phyloP scores from a whole-genome alignment of 2,113 vertebrate species.

The Halichoerus grypus region DNA sequence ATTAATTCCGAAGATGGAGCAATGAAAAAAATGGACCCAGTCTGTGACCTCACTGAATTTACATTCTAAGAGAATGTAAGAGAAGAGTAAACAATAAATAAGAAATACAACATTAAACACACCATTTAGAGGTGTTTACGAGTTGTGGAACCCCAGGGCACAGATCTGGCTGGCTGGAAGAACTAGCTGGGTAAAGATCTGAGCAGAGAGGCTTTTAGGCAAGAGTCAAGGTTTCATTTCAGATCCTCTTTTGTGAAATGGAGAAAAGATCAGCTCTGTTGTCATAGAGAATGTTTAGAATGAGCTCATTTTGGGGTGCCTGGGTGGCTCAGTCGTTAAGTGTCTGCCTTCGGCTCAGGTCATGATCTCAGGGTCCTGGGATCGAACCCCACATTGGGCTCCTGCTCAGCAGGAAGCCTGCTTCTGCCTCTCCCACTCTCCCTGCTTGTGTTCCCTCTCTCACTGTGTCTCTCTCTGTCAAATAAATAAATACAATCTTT shows the following conservation, averaged over 20 bases:
- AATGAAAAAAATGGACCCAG: background rate
- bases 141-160: background rate
- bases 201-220: background rate
- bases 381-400: too few relatives aligned
- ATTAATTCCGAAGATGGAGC: background rate
- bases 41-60: background rate
- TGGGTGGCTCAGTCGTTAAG: too few relatives aligned
- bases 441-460: too few relatives aligned
- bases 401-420: too few relatives aligned
- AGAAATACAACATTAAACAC: background rate
- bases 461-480: too few relatives aligned
- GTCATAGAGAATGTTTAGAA: background rate
- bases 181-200: background rate
- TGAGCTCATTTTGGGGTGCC: background rate
- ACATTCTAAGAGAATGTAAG: background rate
- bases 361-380: too few relatives aligned
- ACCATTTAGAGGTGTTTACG: background rate
- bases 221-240: background rate
- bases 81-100: background rate
- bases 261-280: background rate
- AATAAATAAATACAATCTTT: too few relatives aligned
- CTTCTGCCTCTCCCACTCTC: too few relatives aligned
- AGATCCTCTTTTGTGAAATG: background rate
- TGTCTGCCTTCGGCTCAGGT: too few relatives aligned
- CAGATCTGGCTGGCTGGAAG: background rate